Percentiles rank a stretch among this genome's conserved stretches.
Conservation (phyloP, 2,797 vertebrate genomes). For the Melanotaenia maccullochi region DNA sequence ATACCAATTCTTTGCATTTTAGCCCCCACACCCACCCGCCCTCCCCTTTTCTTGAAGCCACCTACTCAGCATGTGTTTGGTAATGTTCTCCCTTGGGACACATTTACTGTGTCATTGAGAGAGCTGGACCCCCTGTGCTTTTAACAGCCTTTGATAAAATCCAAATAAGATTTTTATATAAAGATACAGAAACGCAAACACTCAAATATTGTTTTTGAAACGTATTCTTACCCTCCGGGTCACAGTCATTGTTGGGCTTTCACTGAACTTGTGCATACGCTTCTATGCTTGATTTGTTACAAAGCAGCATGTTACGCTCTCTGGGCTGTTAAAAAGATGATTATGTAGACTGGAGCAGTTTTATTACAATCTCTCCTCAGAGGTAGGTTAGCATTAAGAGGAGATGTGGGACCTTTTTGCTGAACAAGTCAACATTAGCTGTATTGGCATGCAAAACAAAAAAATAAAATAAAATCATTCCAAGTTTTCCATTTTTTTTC, state of each 20-base stretch:
- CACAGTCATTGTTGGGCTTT: background rate
- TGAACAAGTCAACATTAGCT: constrained; percentile 47
- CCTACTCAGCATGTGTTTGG: background rate
- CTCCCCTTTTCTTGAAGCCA: background rate
- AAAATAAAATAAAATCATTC: too few relatives aligned
- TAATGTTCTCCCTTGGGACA: background rate
- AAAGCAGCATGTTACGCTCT: background rate
- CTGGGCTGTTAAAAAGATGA: constrained; percentile 15
- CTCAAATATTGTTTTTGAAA: background rate
- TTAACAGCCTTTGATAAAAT: background rate
- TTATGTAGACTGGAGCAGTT: constrained; percentile 28
- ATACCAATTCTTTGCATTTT: background rate
- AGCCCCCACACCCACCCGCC: background rate
- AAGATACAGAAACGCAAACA: background rate
- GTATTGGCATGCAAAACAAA: background rate
- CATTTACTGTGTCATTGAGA: background rate
- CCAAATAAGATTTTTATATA: background rate
- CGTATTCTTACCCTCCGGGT: background rate
- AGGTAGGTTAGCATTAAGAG: constrained; percentile 44
- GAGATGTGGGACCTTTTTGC: constrained; percentile 53
- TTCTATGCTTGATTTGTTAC: constrained; percentile 2
- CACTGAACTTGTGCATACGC: background rate
- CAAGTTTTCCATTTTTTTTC: background rate
- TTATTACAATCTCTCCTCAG: constrained; percentile 38
- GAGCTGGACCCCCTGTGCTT: background rate